Base-by-base conservation (phyloP, 2,888 invertebrate genomes). In the Dicyrtoma fusca region DNA sequence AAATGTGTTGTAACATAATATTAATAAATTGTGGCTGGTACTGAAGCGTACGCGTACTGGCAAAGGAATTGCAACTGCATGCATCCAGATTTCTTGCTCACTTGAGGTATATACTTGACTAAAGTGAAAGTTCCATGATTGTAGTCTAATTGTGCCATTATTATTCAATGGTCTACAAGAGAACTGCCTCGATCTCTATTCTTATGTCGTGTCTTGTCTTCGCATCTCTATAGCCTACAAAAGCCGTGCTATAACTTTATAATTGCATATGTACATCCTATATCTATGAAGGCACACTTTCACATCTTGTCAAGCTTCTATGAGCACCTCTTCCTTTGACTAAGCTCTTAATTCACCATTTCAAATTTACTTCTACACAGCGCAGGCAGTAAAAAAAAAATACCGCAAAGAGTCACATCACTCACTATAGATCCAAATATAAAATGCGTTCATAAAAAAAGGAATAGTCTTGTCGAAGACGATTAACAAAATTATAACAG, bases 81-180 rank as follows among this genome's bases (percentile, higher is more conserved):
- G 17, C 26, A 59, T 26, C 11, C 25, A 59, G 17, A 57, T 17
- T 53, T 21, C 53, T 21, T 21, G 17, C 59, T 59, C 21, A 49
- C 49, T 51, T n/a, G 51, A 19, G 51, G 17, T 17, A 55, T 23
- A 55, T 21, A 55, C 23, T 19, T 23, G 13, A 55, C 68, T 72
- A 57, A 68, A 73, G 72, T 73, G 72, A 73, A 73, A 73, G 72
- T 73, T 73, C 68, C 72, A 65, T 62, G 62, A 55, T 64, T 68
- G 72, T 72, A 62, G 72, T 69, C 68, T 69, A 72, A 72, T 69
- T 69, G 44, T 73, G 69, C 49, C 61, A 73, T 73, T 73, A 73
- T 73, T 73, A 73, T 73, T 63, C 63, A 63, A 73, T 73, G 66
- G 61, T 62, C 66, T 62, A 51, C 45, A 61, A 44, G 47, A 3